Conservation (phyloP, 1,140 invertebrate species). For the Globodera ellingtonae region DNA sequence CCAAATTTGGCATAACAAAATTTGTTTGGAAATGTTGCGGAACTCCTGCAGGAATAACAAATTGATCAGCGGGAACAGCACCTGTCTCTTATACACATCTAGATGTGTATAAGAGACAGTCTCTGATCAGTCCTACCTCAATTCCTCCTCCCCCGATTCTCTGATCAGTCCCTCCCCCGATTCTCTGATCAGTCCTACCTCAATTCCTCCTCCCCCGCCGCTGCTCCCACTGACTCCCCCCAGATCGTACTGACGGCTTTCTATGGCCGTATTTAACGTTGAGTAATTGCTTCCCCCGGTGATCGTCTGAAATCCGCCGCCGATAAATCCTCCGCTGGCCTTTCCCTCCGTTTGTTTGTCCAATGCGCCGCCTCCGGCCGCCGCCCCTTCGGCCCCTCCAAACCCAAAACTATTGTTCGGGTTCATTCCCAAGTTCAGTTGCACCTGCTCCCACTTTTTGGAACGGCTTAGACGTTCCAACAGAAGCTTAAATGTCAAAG, state of each 20-base stretch:
- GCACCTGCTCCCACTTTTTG: slow-evolving; percentile 30
- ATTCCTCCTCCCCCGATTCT: background rate
- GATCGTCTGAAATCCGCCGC: slow-evolving; percentile 14
- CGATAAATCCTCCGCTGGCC: background rate
- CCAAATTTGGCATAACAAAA: slow-evolving; percentile 41
- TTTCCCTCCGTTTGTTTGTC: background rate
- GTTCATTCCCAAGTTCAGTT: slow-evolving; percentile 26
- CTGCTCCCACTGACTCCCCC: slow-evolving; percentile 9
- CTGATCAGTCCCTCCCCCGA: too few species aligned
- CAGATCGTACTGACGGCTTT: slow-evolving; percentile 12
- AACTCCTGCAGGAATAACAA: slow-evolving; percentile 35
- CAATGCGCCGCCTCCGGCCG: slow-evolving; percentile 7
- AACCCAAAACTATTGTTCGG: slow-evolving; percentile 3
- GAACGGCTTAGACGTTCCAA: slow-evolving; percentile 23
- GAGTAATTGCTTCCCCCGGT: slow-evolving; percentile 27
- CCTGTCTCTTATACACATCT: too few species aligned
- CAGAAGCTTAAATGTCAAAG: background rate
- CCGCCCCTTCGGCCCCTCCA: slow-evolving; percentile 13
- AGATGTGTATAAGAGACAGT: too few species aligned
- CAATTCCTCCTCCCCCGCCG: background rate
- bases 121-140: background rate
- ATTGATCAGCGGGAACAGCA: slow-evolving; percentile 42
- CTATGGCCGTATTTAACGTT: slow-evolving; percentile 14
- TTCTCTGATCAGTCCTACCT: background rate
- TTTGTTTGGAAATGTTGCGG: slow-evolving; percentile 41